Evolutionary conservation across 2,797 vertebrate species (phyloP).

Genomic region (Cephalopachus bancanus): DNA sequence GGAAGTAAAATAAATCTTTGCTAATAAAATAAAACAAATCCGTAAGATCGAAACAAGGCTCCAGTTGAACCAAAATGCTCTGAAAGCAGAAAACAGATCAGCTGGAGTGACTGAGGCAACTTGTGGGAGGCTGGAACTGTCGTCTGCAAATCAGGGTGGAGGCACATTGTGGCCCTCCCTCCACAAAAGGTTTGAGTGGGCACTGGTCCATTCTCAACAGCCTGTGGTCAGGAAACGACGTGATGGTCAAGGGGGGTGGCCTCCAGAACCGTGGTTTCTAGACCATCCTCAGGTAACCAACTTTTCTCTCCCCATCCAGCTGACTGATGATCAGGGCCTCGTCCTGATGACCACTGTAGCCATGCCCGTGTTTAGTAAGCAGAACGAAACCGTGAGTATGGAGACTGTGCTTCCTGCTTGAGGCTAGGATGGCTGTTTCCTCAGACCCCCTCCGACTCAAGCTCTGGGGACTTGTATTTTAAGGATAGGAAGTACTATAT

Average conservation of each 20-base stretch:
- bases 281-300: background rate
- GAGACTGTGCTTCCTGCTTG: background rate
- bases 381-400: slow-evolving; percentile 98
- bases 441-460: background rate
- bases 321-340: slow-evolving; percentile 93
- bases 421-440: background rate
- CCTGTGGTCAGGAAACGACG: background rate
- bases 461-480: background rate
- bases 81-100: background rate
- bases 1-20: slow-evolving; percentile 31
- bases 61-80: background rate
- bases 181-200: background rate
- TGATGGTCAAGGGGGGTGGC: background rate
- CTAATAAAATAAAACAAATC: slow-evolving; percentile 58
- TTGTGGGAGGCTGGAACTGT: background rate
- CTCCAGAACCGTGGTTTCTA: background rate
- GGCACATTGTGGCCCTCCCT: accelerated
- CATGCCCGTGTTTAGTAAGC: slow-evolving; percentile 99
- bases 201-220: background rate
- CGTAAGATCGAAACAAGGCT: background rate
- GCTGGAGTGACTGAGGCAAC: background rate
- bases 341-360: slow-evolving; percentile 98
- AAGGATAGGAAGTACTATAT: background rate
- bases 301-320: slow-evolving; percentile 89
- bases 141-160: too few species aligned